Evolutionary conservation across 1,140 invertebrate genomes (phyloP).

Genomic region (Branchinecta lynchi): DNA sequence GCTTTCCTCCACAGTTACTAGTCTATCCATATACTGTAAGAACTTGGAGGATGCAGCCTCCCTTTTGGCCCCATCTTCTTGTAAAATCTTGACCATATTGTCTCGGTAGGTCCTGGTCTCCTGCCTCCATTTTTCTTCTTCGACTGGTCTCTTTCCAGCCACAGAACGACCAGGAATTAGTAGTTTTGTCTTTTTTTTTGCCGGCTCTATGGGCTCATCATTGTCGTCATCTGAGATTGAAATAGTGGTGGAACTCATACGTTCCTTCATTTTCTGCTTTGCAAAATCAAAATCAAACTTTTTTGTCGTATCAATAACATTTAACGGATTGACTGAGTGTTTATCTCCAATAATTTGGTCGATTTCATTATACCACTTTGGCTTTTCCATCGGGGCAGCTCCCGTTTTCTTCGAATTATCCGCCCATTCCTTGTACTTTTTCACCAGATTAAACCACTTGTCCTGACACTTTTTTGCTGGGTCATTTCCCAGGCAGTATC

Average conservation of each 20-base stretch:
- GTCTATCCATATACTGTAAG: not conserved
- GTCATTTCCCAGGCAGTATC: not conserved
- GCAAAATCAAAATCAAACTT: slow-evolving; percentile 1
- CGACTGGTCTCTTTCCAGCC: not conserved
- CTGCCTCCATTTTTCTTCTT: slow-evolving; percentile 3
- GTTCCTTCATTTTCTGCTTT: not conserved
- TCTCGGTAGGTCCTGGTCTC: not conserved
- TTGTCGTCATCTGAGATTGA: not conserved
- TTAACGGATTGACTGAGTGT: not conserved
- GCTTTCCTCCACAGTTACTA: slow-evolving; percentile 1
- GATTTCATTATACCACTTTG: not conserved
- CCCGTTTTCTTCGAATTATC: not conserved
- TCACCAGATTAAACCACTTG: not conserved
- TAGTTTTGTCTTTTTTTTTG: not conserved
- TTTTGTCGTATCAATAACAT: not conserved
- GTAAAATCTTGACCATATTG: not conserved
- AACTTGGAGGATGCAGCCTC: slow-evolving; percentile 1
- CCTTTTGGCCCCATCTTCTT: slow-evolving; percentile 1
- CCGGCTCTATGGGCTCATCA: not conserved
- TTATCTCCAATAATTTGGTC: slow-evolving; percentile 3
- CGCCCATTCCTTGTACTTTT: slow-evolving; percentile 1
- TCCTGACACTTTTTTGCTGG: not conserved
- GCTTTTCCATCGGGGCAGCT: not conserved
- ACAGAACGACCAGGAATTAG: not conserved
- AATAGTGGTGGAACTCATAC: not conserved